Conservation (phyloP, 2,888 invertebrate species). For the Lithophane semibrunnea region DNA sequence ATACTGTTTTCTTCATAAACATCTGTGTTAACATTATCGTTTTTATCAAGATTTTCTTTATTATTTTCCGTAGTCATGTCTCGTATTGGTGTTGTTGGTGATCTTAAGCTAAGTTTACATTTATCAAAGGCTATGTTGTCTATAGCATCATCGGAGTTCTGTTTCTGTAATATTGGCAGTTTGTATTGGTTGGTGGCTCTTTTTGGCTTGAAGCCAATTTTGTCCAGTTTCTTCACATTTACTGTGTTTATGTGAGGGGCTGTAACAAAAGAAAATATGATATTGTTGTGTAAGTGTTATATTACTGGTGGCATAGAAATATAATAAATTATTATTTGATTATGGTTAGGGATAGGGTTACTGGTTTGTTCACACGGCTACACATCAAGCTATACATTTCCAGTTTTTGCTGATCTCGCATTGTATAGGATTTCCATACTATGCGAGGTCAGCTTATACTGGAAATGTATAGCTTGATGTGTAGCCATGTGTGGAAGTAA, state of each 20-base stretch:
- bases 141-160: constrained; percentile 79
- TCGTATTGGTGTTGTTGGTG: constrained; percentile 67
- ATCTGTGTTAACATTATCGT: constrained; percentile 41
- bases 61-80: constrained; percentile 61
- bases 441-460: no score
- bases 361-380: no score
- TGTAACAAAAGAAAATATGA: constrained; percentile 54
- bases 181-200: constrained; percentile 66
- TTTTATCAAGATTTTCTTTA: constrained; percentile 61
- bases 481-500: neutral
- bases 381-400: no score
- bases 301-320: neutral
- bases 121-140: constrained; percentile 83
- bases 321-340: neutral
- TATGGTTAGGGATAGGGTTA: neutral
- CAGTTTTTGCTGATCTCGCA: no score
- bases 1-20: constrained; percentile 19
- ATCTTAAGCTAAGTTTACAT: constrained; percentile 83
- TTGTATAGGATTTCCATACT: no score
- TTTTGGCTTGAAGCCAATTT: constrained; percentile 73
- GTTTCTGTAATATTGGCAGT: constrained; percentile 71
- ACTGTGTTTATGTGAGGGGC: constrained; percentile 65
- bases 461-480: no score
- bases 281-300: neutral
- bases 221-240: constrained; percentile 74